Evolutionary conservation across 2,888 invertebrate genomes (phyloP), one percentile per base, ranked within the genome.

Genomic region (Sialis fuliginosa): DNA sequence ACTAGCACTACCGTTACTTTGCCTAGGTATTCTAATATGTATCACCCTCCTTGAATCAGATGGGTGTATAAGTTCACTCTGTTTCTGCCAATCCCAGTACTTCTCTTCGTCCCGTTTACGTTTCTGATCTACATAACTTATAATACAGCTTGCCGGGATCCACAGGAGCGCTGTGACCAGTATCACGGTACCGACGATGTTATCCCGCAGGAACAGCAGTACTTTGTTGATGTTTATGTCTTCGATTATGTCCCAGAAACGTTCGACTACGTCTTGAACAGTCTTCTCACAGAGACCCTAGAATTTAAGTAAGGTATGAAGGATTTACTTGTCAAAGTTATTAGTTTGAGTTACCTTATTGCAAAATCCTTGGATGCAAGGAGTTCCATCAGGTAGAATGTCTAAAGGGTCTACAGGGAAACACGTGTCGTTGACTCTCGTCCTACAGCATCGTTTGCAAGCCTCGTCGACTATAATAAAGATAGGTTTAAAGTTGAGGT

Each of bases 241-340:
- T 65, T 95, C 93, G 51, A 96, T 93, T 45, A 96, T 92, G 62
- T 92, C 90, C 92, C 95, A 96, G 66, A 96, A 90, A 33, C 95
- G 75, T 64, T 93, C 91, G 7, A 95, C 91, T 30, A 95, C 89
- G 61, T 95, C 93, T 62, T 91, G 90, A 50, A 90, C 86, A 0
- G 91, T 90, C 66, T 92, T 91, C 63, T 92, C 89, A 60, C 95
- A 96, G 31, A 84, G 75, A 6, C 95, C 95, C 89, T 93, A 63
- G n/a, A 35, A 35, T 9, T 35, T 35, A 35, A n/a, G 35, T 35
- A 3, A 2, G n/a, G 8, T n/a, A 35, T 35, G n/a, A 3, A 9
- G 8, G 8, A 9, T 9, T 35, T 4, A 9, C 3, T 3, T 35
- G 35, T 37, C 12, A 8, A 37, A 37, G 37, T 2, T 4, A 37